Base-by-base conservation (phyloP, 2,797 vertebrate genomes). In the Lagodon rhomboides region DNA sequence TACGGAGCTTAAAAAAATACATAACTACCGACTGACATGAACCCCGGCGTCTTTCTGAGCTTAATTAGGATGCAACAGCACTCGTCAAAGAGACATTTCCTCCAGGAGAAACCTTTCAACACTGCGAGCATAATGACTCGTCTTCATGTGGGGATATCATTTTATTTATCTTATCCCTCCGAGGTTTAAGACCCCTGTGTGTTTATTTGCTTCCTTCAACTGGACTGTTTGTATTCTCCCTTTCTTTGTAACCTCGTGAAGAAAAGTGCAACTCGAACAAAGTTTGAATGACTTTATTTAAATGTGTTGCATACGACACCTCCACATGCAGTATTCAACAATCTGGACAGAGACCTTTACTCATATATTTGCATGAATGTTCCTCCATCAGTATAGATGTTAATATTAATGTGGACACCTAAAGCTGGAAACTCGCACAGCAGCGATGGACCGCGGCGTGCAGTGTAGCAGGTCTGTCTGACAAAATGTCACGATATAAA, bases 291-390 rank as follows among this genome's bases (percentile, higher is more conserved):
- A 9, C 34, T 34, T 34, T 6, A 34, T 34, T 34, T 34, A 34
- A 1, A 34, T 75, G 63, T 75, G 56, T 50, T 69, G 75, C 84
- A 87, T 80, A 80, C 86, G 86, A 68, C 83, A 50, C 66, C 72
- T 73, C 85, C 85, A 85, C 85, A 80, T 84, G 85, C 8, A 3
- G 56, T 70, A 49, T 65, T 77, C 60, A 69, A 64, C 43, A 78
- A 84, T 65, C 76, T 60, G 63, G 68, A 44, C 64, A 75, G 55
- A 73, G 25, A 6, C 58, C 47, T 79, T 50, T 10, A 54, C 69
- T 62, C 71, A 44, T 15, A 58, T 20, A 51, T 56, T 60, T 67
- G 10, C 44, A 41, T 3, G 2, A 34, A 73, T n/a, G 34, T 41
- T 44, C 12, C 25, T 65, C 30, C 46, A 61, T 83, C 44, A 44